phyloP scores from a whole-genome alignment of 2,797 vertebrate genomes.

The Sebastes steindachneri region DNA sequence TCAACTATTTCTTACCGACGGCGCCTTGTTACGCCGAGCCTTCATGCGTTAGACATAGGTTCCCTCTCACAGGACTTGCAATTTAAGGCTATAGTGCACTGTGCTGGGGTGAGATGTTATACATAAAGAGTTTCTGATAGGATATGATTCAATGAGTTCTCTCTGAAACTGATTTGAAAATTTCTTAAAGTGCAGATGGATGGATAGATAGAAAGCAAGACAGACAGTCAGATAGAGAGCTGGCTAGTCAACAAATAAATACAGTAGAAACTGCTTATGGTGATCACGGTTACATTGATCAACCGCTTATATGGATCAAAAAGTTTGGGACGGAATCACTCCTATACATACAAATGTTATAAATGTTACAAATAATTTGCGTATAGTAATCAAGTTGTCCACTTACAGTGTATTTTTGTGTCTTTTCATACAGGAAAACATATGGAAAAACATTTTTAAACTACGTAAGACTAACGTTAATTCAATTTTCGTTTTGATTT shows the following conservation, averaged over 20 bases:
- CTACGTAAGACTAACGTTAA: no score
- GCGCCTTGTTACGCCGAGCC: conserved; percentile 12
- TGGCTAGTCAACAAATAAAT: background rate
- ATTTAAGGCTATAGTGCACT: conserved; percentile 3
- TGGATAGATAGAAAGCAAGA: background rate
- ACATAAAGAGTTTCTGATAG: background rate
- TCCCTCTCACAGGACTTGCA: conserved; percentile 18
- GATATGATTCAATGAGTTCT: background rate
- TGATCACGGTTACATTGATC: no score
- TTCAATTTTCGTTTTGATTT: no score
- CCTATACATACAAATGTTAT: no score
- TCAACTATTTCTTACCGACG: conserved; percentile 18
- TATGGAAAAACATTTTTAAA: no score
- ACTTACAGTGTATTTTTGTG: no score
- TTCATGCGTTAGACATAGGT: conserved; percentile 14
- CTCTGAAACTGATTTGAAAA: background rate
- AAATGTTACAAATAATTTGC: no score
- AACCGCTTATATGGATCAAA: no score
- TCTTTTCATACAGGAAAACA: no score
- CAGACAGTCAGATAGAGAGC: background rate
- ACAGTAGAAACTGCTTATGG: no score
- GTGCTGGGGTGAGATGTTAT: background rate
- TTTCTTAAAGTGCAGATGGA: background rate
- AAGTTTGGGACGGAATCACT: no score
- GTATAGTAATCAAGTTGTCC: no score